Conservation (phyloP, 2,113 vertebrate species). For the Trematomus loennbergii region DNA sequence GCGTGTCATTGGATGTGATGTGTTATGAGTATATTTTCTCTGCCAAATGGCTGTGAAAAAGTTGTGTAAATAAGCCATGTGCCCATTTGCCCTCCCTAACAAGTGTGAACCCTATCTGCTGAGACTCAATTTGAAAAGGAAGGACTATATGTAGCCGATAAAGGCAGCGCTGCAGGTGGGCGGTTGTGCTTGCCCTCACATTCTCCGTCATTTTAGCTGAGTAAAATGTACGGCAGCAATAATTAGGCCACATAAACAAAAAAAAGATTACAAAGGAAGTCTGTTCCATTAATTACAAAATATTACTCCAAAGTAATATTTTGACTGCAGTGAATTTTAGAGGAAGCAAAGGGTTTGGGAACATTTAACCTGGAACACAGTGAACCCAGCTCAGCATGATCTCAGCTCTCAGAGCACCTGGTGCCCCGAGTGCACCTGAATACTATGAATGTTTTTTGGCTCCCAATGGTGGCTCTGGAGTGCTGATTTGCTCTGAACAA, state of each 20-base stretch:
- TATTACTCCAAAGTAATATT: constrained; percentile 22
- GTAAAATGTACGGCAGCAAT: not conserved
- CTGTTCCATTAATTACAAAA: constrained; percentile 41
- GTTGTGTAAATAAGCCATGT: constrained; percentile 22
- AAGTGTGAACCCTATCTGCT: constrained; percentile 20
- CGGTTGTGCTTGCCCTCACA: constrained; percentile 9
- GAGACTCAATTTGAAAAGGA: constrained; percentile 27
- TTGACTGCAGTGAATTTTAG: constrained; percentile 22
- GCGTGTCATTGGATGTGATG: constrained; percentile 48
- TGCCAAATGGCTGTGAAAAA: constrained; percentile 43
- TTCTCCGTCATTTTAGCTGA: constrained; percentile 4
- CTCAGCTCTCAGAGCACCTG: constrained; percentile 23
- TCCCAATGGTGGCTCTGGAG: constrained; percentile 32
- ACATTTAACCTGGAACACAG: constrained; percentile 25
- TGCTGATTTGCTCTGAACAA: constrained; percentile 38
- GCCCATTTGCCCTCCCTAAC: constrained; percentile 27
- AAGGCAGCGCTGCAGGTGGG: not conserved
- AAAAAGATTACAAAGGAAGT: constrained; percentile 36
- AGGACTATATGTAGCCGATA: constrained; percentile 13
- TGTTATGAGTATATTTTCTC: constrained; percentile 43
- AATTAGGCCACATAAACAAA: constrained; percentile 13
- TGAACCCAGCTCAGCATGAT: not conserved
- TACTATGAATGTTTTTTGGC: constrained; percentile 40
- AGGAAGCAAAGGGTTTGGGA: constrained; percentile 25
- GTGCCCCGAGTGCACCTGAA: constrained; percentile 40